These are phyloP conservation scores for Brachyopa scutellaris DNA, from an alignment of 2,888 invertebrate species.

Conservation along the genomic window DNA sequence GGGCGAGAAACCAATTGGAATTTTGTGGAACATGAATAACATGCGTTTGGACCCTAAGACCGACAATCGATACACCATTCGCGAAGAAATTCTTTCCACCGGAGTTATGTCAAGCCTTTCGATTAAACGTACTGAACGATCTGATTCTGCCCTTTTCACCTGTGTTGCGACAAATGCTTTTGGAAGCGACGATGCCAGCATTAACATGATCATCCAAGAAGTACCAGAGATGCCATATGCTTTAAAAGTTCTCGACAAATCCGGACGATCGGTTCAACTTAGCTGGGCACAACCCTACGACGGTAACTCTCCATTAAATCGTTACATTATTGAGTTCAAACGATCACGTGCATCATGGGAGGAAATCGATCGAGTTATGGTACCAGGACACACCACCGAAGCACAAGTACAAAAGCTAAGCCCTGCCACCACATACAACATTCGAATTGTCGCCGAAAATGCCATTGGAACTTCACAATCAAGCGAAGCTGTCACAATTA, in stretches of 20 bases:
- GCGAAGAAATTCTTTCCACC: conserved; percentile 92
- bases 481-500: conserved; percentile 95
- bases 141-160: conserved; percentile 94
- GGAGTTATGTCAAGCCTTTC: conserved; percentile 94
- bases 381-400: conserved; percentile 94
- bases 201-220: conserved; percentile 97
- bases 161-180: conserved; percentile 97
- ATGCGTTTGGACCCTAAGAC: conserved; percentile 94
- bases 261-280: conserved; percentile 93
- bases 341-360: conserved; percentile 92
- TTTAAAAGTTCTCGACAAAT: conserved; percentile 94
- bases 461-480: conserved; percentile 96
- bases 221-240: conserved; percentile 92
- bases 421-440: conserved; percentile 96
- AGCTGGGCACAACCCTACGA: conserved; percentile 97
- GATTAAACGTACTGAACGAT: conserved; percentile 93
- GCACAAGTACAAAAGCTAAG: conserved; percentile 94
- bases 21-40: conserved; percentile 97
- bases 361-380: conserved; percentile 93
- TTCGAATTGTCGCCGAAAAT: conserved; percentile 96
- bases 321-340: conserved; percentile 95
- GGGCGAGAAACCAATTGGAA: conserved; percentile 97
- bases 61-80: conserved; percentile 92
- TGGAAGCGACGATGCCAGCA: conserved; percentile 96
- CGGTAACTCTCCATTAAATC: conserved; percentile 94